These are phyloP conservation scores for Xiphias gladius DNA, from an alignment of 2,113 vertebrate species.

Conservation along the genomic window DNA sequence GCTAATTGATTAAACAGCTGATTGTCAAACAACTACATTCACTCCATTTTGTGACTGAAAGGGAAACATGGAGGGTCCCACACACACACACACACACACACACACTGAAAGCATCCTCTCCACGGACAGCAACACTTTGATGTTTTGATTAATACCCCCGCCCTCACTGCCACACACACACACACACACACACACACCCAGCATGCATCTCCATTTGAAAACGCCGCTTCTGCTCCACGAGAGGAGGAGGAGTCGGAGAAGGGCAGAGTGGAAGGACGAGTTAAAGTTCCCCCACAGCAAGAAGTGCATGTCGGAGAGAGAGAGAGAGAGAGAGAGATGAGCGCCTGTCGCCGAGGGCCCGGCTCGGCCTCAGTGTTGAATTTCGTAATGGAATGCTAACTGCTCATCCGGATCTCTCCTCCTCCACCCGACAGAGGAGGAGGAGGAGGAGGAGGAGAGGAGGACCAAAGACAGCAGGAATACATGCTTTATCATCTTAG, in stretches of 20 bases:
- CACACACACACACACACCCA: neutral
- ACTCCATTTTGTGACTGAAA: too few relatives aligned
- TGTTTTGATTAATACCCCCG: conserved; percentile 26
- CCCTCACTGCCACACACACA: too few relatives aligned
- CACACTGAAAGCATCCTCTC: neutral
- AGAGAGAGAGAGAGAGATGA: conserved; percentile 54
- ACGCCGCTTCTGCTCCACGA: neutral
- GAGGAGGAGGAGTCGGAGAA: neutral
- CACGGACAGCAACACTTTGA: conserved; percentile 6
- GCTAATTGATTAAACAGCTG: too few relatives aligned
- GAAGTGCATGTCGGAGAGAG: conserved; percentile 4
- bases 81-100: neutral
- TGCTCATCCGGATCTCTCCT: conserved; percentile 88
- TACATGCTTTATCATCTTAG: neutral
- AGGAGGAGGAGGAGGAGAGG: conserved; percentile 13
- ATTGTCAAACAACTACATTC: too few relatives aligned
- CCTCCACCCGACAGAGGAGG: conserved; percentile 46
- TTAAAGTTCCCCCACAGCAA: conserved; percentile 36
- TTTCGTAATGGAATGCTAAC: conserved; percentile 93
- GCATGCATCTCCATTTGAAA: conserved; percentile 16
- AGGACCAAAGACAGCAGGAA: conserved; percentile 32
- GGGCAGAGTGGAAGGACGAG: conserved; percentile 12
- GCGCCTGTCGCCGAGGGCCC: conserved; percentile 78
- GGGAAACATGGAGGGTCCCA: neutral
- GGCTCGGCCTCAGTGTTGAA: conserved; percentile 89